Conservation (phyloP, 2,113 vertebrate species). For the Dicrurus megarhynchus region DNA sequence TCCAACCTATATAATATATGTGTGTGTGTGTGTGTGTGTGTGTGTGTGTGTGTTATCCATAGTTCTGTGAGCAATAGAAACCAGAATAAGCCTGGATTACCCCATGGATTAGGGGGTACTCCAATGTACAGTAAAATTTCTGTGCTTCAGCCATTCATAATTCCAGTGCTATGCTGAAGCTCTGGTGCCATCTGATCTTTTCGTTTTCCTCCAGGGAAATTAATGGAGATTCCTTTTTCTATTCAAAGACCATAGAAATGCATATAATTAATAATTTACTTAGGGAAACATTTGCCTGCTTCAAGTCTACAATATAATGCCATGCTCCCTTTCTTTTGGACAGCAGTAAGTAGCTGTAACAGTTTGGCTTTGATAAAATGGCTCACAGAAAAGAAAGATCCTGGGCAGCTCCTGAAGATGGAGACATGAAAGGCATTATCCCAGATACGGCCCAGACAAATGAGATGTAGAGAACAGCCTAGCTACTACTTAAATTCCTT, state of each 20-base stretch:
- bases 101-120: accelerated
- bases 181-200: background rate
- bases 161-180: background rate
- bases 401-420: background rate
- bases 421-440: background rate
- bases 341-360: background rate
- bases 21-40: background rate
- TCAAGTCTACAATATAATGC: background rate
- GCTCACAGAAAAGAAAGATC: background rate
- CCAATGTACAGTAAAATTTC: background rate
- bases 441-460: background rate
- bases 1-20: background rate
- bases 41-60: background rate
- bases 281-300: background rate
- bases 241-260: background rate
- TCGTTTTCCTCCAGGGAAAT: background rate
- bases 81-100: background rate
- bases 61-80: background rate
- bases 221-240: background rate
- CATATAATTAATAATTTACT: background rate
- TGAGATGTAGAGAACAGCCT: background rate
- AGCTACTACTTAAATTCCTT: background rate
- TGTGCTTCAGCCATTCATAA: background rate
- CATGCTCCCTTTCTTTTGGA: background rate
- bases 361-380: background rate